phyloP scores from a whole-genome alignment of 2,888 invertebrate genomes.

The Drosophila greeni region DNA sequence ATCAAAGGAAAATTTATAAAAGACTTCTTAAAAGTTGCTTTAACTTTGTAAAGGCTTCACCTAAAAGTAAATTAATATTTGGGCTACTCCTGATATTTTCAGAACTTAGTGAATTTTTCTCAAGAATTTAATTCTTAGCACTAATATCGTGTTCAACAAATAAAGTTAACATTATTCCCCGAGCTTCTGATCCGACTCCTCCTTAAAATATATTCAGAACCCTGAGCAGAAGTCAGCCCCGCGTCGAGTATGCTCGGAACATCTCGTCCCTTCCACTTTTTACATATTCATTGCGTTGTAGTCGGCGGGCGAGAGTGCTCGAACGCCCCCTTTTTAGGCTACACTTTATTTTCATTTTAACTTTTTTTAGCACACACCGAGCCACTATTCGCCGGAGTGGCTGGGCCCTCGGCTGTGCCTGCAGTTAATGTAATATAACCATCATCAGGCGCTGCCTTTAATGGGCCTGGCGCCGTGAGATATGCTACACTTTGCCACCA shows the following conservation, averaged over 20 bases:
- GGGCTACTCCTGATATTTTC: background rate
- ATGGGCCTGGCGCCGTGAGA: slow-evolving; percentile 61
- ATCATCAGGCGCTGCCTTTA: slow-evolving; percentile 63
- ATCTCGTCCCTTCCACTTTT: slow-evolving; percentile 27
- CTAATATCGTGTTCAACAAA: background rate
- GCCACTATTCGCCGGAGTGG: slow-evolving; percentile 47
- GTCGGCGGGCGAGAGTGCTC: slow-evolving; percentile 18
- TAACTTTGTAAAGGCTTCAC: too few species aligned
- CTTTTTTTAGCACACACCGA: slow-evolving; percentile 60
- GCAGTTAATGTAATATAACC: slow-evolving; percentile 71
- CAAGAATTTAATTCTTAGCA: background rate
- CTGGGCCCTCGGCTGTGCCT: slow-evolving; percentile 35
- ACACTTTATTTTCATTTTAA: slow-evolving; percentile 70
- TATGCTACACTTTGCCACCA: slow-evolving; percentile 63
- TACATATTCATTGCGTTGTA: slow-evolving; percentile 66
- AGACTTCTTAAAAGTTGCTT: background rate
- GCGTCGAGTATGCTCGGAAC: slow-evolving; percentile 41
- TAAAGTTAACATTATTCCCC: background rate
- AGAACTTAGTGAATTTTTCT: background rate
- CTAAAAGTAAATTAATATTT: background rate
- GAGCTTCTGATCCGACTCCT: background rate
- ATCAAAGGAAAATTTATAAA: background rate
- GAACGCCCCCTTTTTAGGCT: slow-evolving; percentile 49
- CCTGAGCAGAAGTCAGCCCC: slow-evolving; percentile 34
- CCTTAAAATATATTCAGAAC: background rate